Evolutionary conservation across 2,113 vertebrate genomes (phyloP), one percentile per base, ranked within the genome.

Genomic region (Campylorhamphus procurvoides): DNA sequence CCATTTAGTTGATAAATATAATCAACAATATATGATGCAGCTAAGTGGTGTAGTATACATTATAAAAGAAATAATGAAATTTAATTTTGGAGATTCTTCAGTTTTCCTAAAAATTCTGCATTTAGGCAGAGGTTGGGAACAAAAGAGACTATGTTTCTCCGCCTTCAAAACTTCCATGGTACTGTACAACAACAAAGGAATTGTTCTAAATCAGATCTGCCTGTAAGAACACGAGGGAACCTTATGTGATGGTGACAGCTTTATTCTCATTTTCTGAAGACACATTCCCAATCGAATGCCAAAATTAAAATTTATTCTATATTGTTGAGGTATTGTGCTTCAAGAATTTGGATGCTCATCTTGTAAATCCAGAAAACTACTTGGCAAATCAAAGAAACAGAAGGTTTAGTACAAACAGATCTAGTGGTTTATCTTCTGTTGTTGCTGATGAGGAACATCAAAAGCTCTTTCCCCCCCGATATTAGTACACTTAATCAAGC

Each of bases 21-120:
- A 5, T 7, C 31, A 53, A 40, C 2, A 39, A 8, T n/a, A 35
- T 0, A 0, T 15, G 12, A 49, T 40, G 17, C 42, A 71, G 44
- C 8, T 69, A 66, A 69, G 49, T 67, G 74, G 6, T 42, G 7
- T 44, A 46, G 6, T 15, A 35, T 28, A 42, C 7, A 9, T 47
- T 60, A 28, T 69, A 42, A 71, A 63, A 67, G 18, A 87, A 88
- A 50, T 22, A 55, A 4, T n/a, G n/a, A 89, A 83, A 76, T 23
- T 24, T 39, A 33, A n/a, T 83, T 73, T 74, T 74, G 19, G 29
- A 23, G 4, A 7, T 47, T 68, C 4, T 56, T 44, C 9, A 31
- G 1, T n/a, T 90, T 77, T 81, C 50, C 22, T 19, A 86, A 37
- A 76, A 68, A 33, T 24, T 88, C 37, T 39, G 19, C 42, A 14